phyloP scores from a whole-genome alignment of 2,888 invertebrate species.

The Salticus scenicus region DNA sequence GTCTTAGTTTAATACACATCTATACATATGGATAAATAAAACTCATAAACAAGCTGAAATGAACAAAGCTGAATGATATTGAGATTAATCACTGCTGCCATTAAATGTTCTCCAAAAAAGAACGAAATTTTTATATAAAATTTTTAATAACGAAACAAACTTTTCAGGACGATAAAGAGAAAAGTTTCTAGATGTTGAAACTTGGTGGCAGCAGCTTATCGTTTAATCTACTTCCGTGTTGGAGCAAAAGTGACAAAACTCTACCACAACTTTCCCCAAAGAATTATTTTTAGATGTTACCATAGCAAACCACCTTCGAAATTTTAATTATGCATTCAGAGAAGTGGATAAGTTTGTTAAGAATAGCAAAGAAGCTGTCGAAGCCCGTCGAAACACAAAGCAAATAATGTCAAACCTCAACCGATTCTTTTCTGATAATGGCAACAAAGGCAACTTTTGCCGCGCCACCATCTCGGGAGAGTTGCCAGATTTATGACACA shows the following conservation, averaged over 20 bases:
- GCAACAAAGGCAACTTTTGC: slow-evolving; percentile 51
- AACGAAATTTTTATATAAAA: not conserved
- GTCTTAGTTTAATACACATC: no score
- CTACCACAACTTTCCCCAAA: not conserved
- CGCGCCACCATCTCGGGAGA: slow-evolving; percentile 38
- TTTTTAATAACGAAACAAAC: not conserved
- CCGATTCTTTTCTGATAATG: slow-evolving; percentile 60
- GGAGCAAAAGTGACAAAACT: slow-evolving; percentile 20
- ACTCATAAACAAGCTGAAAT: no score
- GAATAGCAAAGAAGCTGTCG: slow-evolving; percentile 37
- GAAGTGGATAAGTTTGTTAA: slow-evolving; percentile 38
- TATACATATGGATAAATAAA: no score
- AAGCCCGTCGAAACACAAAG: slow-evolving; percentile 54
- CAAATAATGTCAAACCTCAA: slow-evolving; percentile 59
- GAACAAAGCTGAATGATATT: no score
- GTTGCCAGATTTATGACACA: slow-evolving; percentile 66
- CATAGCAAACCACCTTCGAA: not conserved
- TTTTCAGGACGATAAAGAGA: not conserved
- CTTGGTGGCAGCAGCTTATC: not conserved
- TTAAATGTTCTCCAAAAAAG: no score
- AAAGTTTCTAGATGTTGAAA: not conserved
- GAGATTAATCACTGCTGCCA: no score
- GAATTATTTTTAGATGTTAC: slow-evolving; percentile 20
- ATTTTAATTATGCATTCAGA: slow-evolving; percentile 62
- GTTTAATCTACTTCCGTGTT: not conserved